Evolutionary conservation across 2,113 vertebrate genomes (phyloP).

Genomic region (Tyrannus savana): DNA sequence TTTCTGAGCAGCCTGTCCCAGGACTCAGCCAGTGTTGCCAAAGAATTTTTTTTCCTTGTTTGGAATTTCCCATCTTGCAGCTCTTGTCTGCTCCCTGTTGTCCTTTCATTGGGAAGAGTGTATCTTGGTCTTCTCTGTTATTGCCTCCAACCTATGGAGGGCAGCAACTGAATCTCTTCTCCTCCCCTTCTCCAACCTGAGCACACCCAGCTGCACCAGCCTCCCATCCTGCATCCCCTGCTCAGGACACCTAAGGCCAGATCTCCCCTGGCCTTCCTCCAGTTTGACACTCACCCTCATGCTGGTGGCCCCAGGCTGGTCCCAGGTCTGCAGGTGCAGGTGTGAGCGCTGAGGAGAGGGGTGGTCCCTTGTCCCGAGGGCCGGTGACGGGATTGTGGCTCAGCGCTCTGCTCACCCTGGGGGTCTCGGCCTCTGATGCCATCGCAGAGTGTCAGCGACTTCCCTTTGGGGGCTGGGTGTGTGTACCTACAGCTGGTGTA

Average conservation of each 20-base stretch:
- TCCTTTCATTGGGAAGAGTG: not conserved
- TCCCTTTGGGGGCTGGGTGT: not conserved
- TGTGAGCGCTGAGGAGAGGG: not conserved
- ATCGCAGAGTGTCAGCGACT: not conserved
- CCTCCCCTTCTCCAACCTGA: not conserved
- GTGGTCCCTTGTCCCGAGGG: not conserved
- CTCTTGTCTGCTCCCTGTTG: not conserved
- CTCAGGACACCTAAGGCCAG: not conserved
- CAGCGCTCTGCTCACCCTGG: not conserved
- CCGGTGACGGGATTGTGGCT: fast-evolving
- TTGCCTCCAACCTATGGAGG: not conserved
- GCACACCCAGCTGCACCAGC: not conserved
- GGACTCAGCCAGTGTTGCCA: not conserved
- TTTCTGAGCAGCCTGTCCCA: not conserved
- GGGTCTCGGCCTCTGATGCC: not conserved
- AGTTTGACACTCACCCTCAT: not conserved
- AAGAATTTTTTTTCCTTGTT: not conserved
- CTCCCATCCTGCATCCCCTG: not conserved
- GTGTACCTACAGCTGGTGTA: not conserved
- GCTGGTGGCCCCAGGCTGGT: not conserved
- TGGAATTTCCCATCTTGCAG: not conserved
- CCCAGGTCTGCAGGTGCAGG: not conserved
- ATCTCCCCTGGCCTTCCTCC: not conserved
- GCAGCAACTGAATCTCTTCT: not conserved
- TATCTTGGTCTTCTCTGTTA: not conserved